A percentile compares a stretch with the other conserved stretches of the same genome.
Evolutionary conservation across 2,797 vertebrate genomes (phyloP).

Genomic region (Channa striata): DNA sequence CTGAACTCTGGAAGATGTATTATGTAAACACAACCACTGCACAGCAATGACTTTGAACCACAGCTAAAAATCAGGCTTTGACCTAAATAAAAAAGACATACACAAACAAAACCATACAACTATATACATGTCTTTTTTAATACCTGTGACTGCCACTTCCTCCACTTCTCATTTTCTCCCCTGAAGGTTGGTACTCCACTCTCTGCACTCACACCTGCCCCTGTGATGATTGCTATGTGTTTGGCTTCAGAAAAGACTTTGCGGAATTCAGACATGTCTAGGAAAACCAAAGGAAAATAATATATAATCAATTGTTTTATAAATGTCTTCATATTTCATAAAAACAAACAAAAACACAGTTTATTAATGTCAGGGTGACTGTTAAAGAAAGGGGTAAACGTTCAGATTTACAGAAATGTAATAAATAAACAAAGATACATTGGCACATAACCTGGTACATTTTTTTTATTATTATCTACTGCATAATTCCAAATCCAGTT

Average conservation of each 20-base stretch:
- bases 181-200: slow-evolving; percentile 94
- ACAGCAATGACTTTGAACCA: slow-evolving; percentile 27
- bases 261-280: slow-evolving; percentile 92
- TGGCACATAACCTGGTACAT: too few species aligned
- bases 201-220: slow-evolving; percentile 93
- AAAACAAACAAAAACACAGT: neutral
- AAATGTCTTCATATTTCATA: neutral
- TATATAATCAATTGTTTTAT: neutral
- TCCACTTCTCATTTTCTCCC: slow-evolving; percentile 93
- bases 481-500: too few species aligned
- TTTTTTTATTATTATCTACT: too few species aligned
- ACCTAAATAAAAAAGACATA: slow-evolving; percentile 29
- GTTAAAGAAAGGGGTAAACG: too few species aligned
- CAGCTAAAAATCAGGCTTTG: slow-evolving; percentile 41
- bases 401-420: too few species aligned
- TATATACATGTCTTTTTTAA: slow-evolving; percentile 5
- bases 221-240: slow-evolving; percentile 93
- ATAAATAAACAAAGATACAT: too few species aligned
- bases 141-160: slow-evolving; percentile 95
- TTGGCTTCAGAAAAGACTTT: slow-evolving; percentile 90
- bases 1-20: slow-evolving; percentile 37
- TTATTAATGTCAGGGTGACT: neutral
- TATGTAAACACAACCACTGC: slow-evolving; percentile 56
- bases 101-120: neutral
- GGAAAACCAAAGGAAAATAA: slow-evolving; percentile 6